Conservation (phyloP, 2,888 invertebrate species). For the Crocallis elinguaria region DNA sequence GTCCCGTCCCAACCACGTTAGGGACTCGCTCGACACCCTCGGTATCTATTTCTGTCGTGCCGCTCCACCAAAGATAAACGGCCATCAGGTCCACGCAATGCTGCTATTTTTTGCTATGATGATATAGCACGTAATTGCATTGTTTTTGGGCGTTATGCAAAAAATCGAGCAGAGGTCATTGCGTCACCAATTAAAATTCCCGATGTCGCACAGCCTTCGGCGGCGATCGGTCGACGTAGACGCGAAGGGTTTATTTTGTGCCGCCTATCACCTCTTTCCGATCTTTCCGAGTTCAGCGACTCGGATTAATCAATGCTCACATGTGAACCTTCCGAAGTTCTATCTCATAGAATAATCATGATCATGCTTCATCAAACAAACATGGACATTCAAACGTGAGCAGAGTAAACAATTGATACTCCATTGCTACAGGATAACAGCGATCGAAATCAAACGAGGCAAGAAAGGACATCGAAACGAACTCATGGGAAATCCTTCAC, state of each 20-base stretch:
- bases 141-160: constrained; percentile 62
- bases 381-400: constrained; percentile 19
- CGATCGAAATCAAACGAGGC: background rate
- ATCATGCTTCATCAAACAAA: constrained; percentile 8
- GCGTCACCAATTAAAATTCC: constrained; percentile 72
- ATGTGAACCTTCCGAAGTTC: background rate
- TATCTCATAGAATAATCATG: background rate
- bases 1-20: background rate
- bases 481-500: constrained; percentile 19
- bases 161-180: constrained; percentile 66
- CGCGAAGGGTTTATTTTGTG: constrained; percentile 27
- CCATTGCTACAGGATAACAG: constrained; percentile 31
- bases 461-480: constrained; percentile 13
- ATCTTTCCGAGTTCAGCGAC: constrained; percentile 1
- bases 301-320: background rate
- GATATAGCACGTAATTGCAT: constrained; percentile 63
- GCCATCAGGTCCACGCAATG: constrained; percentile 49
- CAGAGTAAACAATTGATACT: constrained; percentile 25
- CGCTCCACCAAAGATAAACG: constrained; percentile 48
- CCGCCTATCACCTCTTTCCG: constrained; percentile 1
- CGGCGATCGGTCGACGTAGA: constrained; percentile 40
- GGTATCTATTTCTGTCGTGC: constrained; percentile 29
- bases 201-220: constrained; percentile 51
- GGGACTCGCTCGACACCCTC: background rate
- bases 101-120: constrained; percentile 46